These are phyloP conservation scores for Ctenochaetus hawaiiensis DNA, from an alignment of 2,797 vertebrate genomes.

Conservation along the genomic window DNA sequence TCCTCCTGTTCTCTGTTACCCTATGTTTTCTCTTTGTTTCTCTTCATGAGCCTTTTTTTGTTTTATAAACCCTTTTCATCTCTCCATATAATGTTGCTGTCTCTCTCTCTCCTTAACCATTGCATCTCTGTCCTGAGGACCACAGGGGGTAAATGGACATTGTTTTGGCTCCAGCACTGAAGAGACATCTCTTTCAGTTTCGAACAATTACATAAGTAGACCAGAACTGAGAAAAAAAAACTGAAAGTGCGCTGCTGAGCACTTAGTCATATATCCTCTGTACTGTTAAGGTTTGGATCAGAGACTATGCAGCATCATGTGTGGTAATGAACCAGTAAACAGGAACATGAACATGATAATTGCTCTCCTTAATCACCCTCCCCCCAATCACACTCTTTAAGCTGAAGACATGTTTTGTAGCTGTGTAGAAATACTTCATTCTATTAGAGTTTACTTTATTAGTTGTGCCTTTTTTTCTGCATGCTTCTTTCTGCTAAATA, in stretches of 20 bases:
- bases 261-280: constrained; percentile 33
- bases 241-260: constrained; percentile 10
- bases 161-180: background rate
- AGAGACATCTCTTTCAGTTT: constrained; percentile 27
- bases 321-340: constrained; percentile 56
- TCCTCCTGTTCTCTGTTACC: constrained; percentile 41
- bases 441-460: no score
- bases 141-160: background rate
- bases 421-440: background rate
- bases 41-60: constrained; percentile 11
- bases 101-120: background rate
- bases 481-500: no score
- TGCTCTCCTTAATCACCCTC: constrained; percentile 56
- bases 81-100: background rate
- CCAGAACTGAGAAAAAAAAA: background rate
- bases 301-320: constrained; percentile 21
- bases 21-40: constrained; percentile 21
- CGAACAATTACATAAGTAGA: constrained; percentile 14
- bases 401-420: constrained; percentile 11
- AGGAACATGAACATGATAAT: constrained; percentile 55
- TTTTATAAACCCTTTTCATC: background rate
- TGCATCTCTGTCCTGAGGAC: background rate
- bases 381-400: no score
- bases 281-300: constrained; percentile 22
- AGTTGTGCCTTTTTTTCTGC: no score